These are phyloP conservation scores for Mythimna pallens DNA, from an alignment of 2,888 invertebrate genomes.

Conservation along the genomic window DNA sequence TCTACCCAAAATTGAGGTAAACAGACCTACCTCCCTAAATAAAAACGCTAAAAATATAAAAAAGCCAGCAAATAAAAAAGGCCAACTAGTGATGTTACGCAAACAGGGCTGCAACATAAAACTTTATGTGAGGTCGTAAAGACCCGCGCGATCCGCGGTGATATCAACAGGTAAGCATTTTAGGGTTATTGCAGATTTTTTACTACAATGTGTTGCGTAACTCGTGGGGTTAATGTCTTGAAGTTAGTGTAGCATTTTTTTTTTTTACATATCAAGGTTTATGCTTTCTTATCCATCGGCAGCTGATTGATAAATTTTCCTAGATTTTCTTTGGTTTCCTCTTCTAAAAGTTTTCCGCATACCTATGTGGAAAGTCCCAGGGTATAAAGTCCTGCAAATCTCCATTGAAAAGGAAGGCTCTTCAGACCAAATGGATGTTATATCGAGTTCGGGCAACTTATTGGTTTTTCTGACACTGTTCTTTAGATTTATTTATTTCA, in stretches of 20 bases:
- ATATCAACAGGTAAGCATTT: constrained; percentile 77
- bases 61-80: constrained; percentile 64
- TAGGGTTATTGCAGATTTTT: constrained; percentile 73
- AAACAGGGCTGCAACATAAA: constrained; percentile 73
- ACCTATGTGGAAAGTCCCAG: too few relatives aligned
- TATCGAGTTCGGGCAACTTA: too few relatives aligned
- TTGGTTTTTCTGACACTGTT: too few relatives aligned
- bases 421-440: too few relatives aligned
- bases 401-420: too few relatives aligned
- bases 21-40: constrained; percentile 35
- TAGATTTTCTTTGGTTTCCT: neutral
- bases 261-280: neutral
- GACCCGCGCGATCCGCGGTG: constrained; percentile 65
- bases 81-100: constrained; percentile 67
- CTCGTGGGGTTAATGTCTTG: constrained; percentile 48
- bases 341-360: neutral
- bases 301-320: neutral
- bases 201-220: constrained; percentile 62
- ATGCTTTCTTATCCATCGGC: too few relatives aligned
- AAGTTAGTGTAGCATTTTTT: constrained; percentile 40
- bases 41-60: constrained; percentile 63
- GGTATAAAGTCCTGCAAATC: too few relatives aligned
- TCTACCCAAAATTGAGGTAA: constrained; percentile 23
- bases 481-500: too few relatives aligned
- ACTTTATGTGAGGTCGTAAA: constrained; percentile 76